These are phyloP conservation scores for Latheticus oryzae DNA, from an alignment of 2,888 invertebrate species.

Conservation along the genomic window DNA sequence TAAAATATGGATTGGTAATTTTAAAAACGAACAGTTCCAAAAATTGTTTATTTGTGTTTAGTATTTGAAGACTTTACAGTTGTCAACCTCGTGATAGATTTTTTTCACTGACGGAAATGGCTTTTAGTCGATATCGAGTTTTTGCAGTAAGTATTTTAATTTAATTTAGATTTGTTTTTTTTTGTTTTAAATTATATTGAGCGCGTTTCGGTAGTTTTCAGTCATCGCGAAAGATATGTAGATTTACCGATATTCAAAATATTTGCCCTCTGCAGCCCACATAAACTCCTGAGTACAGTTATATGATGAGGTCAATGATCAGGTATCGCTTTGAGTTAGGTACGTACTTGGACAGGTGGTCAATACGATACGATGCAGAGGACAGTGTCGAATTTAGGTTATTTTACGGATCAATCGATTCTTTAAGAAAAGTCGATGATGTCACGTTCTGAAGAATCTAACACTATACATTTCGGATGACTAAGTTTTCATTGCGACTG, in stretches of 20 bases:
- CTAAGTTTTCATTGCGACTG: conserved; percentile 22
- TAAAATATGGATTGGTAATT: conserved; percentile 31
- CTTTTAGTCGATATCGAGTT: conserved; percentile 25
- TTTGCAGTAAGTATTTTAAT: conserved; percentile 42
- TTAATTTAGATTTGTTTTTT: too few species aligned
- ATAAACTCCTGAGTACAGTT: conserved; percentile 60
- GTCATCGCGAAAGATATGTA: conserved; percentile 33
- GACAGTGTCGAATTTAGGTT: conserved; percentile 33
- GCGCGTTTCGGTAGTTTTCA: conserved; percentile 4
- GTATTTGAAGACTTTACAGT: not conserved
- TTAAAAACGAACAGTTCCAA: conserved; percentile 10
- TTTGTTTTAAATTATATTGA: not conserved
- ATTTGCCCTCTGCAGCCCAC: conserved; percentile 55
- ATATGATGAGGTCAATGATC: conserved; percentile 63
- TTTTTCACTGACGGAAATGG: conserved; percentile 14
- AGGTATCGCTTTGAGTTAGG: conserved; percentile 50
- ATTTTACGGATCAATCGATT: conserved; percentile 20
- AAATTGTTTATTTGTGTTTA: conserved; percentile 8
- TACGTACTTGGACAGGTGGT: conserved; percentile 47
- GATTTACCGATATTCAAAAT: conserved; percentile 48
- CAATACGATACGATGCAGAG: conserved; percentile 44
- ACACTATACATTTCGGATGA: conserved; percentile 16
- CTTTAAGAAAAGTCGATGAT: conserved; percentile 20
- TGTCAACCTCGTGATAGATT: conserved; percentile 5
- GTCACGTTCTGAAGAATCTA: conserved; percentile 15